Conservation (phyloP, 2,797 vertebrate genomes). For the Lemur catta region DNA sequence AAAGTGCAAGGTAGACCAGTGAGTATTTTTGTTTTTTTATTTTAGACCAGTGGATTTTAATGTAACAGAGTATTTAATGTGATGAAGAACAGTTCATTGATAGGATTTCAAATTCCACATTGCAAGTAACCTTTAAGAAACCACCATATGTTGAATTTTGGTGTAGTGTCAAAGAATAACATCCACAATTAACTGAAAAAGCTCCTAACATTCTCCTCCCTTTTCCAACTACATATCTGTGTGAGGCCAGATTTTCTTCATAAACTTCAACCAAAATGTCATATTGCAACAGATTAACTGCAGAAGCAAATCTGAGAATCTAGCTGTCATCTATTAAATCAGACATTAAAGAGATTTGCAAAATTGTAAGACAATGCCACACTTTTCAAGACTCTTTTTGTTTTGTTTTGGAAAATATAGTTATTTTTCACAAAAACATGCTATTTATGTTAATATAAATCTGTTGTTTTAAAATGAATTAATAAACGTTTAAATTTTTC, state of each 20-base stretch:
- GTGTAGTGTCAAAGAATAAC: neutral
- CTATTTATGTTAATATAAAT: neutral
- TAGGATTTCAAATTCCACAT: neutral
- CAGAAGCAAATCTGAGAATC: neutral
- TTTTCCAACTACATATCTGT: neutral
- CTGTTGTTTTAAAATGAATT: conserved; percentile 16
- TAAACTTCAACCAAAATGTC: conserved; percentile 11
- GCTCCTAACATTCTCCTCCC: neutral
- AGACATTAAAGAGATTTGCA: neutral
- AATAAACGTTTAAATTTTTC: neutral
- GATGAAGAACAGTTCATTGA: neutral
- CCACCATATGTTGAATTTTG: conserved; percentile 11
- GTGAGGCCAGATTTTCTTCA: neutral
- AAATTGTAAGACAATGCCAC: neutral
- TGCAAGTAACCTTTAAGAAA: neutral
- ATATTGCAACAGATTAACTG: neutral
- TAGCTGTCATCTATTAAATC: neutral
- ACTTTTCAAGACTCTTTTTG: neutral
- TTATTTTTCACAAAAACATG: conserved; percentile 21
- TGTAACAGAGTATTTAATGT: neutral
- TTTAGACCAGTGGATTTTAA: neutral
- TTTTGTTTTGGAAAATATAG: neutral
- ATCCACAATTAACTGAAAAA: neutral
- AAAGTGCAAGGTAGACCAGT: neutral
- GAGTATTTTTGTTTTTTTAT: neutral